Conservation (phyloP, 1,140 invertebrate genomes). For the Drosophila insularis region DNA sequence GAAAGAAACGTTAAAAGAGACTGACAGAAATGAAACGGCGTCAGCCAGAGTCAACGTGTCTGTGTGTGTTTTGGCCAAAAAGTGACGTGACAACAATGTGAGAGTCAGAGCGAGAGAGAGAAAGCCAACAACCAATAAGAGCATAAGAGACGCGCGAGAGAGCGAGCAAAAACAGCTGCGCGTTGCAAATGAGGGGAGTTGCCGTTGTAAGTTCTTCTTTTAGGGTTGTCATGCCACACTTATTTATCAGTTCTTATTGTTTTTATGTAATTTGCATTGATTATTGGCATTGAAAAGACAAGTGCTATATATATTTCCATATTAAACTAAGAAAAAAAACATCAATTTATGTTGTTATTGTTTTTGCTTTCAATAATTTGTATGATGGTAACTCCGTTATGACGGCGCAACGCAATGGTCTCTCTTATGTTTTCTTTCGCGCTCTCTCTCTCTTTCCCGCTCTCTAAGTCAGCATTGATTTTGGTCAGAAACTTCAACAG, state of each 20-base stretch:
- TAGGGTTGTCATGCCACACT: constrained; percentile 34
- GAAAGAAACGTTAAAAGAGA: constrained; percentile 49
- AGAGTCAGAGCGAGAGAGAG: constrained; percentile 26
- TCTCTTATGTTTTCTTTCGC: neutral
- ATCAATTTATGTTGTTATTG: neutral
- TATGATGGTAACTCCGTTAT: constrained; percentile 26
- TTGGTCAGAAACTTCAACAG: constrained; percentile 35
- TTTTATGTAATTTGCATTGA: neutral
- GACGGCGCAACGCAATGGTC: neutral
- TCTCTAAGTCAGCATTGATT: constrained; percentile 40
- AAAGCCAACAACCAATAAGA: constrained; percentile 4
- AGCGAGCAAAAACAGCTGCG: constrained; percentile 39
- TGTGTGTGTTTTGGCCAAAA: constrained; percentile 66
- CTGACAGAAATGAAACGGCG: constrained; percentile 54
- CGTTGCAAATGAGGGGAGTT: constrained; percentile 34
- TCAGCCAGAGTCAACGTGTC: constrained; percentile 34
- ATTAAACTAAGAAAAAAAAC: too few species aligned
- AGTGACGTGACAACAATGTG: constrained; percentile 54
- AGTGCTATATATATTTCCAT: neutral
- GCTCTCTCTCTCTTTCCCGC: constrained; percentile 16
- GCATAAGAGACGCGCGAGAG: neutral
- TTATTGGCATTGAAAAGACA: neutral
- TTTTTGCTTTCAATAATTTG: neutral
- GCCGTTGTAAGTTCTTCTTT: constrained; percentile 24
- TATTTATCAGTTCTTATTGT: neutral